Percentiles rank a stretch among this genome's conserved stretches.
These are phyloP conservation scores for Gorsachius goisagi DNA, from an alignment of 2,113 vertebrate species.

Conservation along the genomic window DNA sequence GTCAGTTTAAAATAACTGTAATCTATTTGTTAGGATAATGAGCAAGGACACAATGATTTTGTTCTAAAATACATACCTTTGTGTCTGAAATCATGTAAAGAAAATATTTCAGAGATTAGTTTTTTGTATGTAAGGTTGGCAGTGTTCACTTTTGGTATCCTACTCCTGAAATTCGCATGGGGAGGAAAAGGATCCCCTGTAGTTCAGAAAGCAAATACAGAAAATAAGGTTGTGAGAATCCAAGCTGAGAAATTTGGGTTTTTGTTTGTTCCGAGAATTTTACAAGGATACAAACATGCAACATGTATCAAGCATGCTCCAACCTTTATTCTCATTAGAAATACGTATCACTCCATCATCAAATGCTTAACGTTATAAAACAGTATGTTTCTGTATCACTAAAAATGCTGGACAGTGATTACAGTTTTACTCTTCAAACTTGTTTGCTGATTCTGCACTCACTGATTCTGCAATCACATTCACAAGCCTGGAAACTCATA, in stretches of 20 bases:
- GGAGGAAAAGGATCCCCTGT: not conserved
- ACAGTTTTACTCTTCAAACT: not conserved
- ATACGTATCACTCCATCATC: not conserved
- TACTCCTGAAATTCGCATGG: not conserved
- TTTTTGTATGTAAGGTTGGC: not conserved
- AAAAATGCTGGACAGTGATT: not conserved
- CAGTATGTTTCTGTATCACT: not conserved
- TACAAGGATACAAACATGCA: not conserved
- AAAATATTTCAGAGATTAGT: not conserved
- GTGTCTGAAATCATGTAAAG: not conserved
- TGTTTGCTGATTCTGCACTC: not conserved
- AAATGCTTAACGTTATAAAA: not conserved
- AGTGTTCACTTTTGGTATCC: not conserved
- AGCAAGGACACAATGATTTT: not conserved
- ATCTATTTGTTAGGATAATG: not conserved
- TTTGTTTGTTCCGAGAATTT: constrained; percentile 11
- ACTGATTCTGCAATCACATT: not conserved
- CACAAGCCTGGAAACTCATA: not conserved
- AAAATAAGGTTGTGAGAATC: not conserved
- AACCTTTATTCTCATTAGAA: not conserved
- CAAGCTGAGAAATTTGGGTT: not conserved
- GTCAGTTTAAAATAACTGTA: constrained; percentile 6
- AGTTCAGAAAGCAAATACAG: not conserved
- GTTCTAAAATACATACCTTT: not conserved
- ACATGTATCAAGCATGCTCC: constrained; percentile 31